Evolutionary conservation across 2,888 invertebrate species (phyloP), one percentile per base, ranked within the genome.

Genomic region (Acrobasis consociella): DNA sequence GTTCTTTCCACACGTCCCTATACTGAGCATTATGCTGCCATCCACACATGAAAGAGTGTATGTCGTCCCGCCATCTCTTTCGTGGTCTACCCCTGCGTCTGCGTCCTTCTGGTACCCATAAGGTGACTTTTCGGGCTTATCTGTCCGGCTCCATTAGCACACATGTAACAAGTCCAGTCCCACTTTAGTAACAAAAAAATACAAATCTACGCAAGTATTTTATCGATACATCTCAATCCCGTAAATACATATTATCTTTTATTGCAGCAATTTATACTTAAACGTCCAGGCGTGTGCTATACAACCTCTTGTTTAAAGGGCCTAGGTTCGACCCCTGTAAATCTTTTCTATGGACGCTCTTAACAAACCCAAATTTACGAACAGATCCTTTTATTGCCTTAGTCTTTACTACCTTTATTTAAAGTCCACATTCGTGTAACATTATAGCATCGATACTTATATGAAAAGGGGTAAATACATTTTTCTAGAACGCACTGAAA

Each of bases 281-380:
- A 65, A 69, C 65, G 66, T 64, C 65, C 64, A 15, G 69, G 64
- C 66, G 69, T 66, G 69, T 69, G 69, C 62, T 66, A 67, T 70
- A 72, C 72, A 70, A 70, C 70, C 78, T 76, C 75, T 77, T 80
- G 77, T 78, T 81, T 78, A 76, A 75, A 73, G 74, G 70, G 64
- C 56, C 66, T 66, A 64, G 56, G 62, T 49, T 74, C 75, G 74
- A 80, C 80, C 81, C 74, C 74, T 65, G 75, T 81, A 84, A 82
- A 85, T 85, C 80, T 82, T 73, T 74, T 74, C 70, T 76, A 82
- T 79, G 73, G 75, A 50, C 71, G 67, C 74, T 76, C 75, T 77
- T 76, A 77, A 74, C 78, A 76, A 76, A 76, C 72, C 64, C 64
- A 67, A 69, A 71, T 74, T 73, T 69, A 71, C 66, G 67, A 60